These are phyloP conservation scores for Argentina silus DNA, from an alignment of 2,797 vertebrate species.

Conservation along the genomic window DNA sequence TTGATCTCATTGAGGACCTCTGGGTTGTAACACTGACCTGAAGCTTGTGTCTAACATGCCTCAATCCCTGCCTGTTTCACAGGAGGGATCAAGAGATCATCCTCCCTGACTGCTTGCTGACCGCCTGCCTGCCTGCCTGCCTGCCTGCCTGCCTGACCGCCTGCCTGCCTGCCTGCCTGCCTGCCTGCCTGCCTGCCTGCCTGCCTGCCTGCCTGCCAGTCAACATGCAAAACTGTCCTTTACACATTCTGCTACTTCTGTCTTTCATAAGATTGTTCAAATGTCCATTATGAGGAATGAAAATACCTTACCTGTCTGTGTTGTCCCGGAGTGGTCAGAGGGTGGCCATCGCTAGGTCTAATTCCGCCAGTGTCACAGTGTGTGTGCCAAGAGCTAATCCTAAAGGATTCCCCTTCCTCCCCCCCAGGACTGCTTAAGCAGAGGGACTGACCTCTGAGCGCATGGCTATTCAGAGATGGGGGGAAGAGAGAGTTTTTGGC, in stretches of 20 bases:
- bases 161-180: conserved; percentile 35
- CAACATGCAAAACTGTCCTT: not conserved
- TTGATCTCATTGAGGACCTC: not conserved
- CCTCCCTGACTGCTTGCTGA: too few species aligned
- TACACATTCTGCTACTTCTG: conserved; percentile 1
- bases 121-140: conserved; percentile 9
- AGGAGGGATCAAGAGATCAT: conserved; percentile 69
- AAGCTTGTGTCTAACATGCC: conserved; percentile 21
- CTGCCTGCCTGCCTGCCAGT: conserved; percentile 3
- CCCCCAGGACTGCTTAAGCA: conserved; percentile 35
- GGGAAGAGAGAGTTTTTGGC: too few species aligned
- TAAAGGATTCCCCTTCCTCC: conserved; percentile 39
- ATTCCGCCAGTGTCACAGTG: not conserved
- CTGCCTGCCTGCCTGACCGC: not conserved
- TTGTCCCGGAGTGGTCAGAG: conserved; percentile 22
- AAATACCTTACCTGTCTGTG: conserved; percentile 49
- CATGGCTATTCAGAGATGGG: not conserved
- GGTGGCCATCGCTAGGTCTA: conserved; percentile 28
- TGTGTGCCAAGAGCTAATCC: conserved; percentile 64
- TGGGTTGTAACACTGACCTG: conserved; percentile 28
- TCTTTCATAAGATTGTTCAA: not conserved
- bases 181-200: conserved; percentile 24
- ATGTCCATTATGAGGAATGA: not conserved
- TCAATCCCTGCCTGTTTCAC: conserved; percentile 43
- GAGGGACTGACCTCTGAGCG: conserved; percentile 27